Evolutionary conservation across 2,888 invertebrate species (phyloP).

Genomic region (Nasonovia ribisnigri): DNA sequence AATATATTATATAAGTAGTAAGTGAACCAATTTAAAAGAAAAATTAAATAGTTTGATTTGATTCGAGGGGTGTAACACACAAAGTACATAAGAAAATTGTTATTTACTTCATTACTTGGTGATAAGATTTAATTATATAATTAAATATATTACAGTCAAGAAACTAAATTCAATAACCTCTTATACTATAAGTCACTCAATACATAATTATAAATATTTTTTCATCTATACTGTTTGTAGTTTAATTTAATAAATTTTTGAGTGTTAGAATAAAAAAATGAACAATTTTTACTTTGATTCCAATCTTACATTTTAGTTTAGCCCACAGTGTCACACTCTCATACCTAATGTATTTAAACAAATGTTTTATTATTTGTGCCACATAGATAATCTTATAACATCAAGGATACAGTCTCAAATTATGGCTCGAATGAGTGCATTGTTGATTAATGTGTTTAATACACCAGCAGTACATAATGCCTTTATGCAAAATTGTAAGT

Average conservation of each 20-base stretch:
- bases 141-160: too few relatives aligned
- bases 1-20: not conserved
- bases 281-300: not conserved
- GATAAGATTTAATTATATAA: too few relatives aligned
- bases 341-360: not conserved
- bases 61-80: not conserved
- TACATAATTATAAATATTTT: not conserved
- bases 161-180: too few relatives aligned
- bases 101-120: not conserved
- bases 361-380: not conserved
- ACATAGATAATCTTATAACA: not conserved
- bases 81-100: not conserved
- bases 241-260: not conserved
- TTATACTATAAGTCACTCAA: not conserved
- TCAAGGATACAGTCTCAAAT: not conserved
- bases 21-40: not conserved
- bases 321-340: too few relatives aligned
- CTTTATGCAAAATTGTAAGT: conserved; percentile 25
- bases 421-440: conserved; percentile 26
- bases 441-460: conserved; percentile 41
- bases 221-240: not conserved
- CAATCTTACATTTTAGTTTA: not conserved
- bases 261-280: not conserved
- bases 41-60: not conserved
- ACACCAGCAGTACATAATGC: not conserved